Evolutionary conservation across 2,888 invertebrate species (phyloP), one percentile per base, ranked within the genome.

Genomic region (Sinelater perroti): DNA sequence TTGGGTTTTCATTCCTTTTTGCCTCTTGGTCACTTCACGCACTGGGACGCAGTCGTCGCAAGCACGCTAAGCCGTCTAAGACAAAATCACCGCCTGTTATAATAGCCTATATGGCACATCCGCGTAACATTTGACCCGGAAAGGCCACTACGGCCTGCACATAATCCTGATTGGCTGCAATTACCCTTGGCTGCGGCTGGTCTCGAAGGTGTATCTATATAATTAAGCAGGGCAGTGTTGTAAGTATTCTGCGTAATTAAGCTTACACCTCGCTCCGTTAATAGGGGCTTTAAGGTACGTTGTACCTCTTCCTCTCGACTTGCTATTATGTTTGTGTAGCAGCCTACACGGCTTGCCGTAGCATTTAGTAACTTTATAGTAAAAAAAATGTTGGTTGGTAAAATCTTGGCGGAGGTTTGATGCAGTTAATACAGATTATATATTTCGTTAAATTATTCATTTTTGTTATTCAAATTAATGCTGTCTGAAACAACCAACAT

Each of bases 91-190:
- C 16, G 42, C 16, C 42, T 16, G 42, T 33, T 52, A 52, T 52
- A 52, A 51, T 42, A 33, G 42, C 31, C 33, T 51, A 42, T 42
- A 51, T 51, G 40, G 52, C 33, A 42, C 52, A 52, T 44, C 21
- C 6, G 31, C 21, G 51, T 42, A 51, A 42, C 52, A 52, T 52
- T 42, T 31, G 52, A 33, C 52, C 24, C 52, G 16, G 42, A 52
- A 52, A 52, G 52, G 33, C 52, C 33, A 31, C 52, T 42, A 33
- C 44, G 18, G 42, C 40, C 56, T 38, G 58, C 55, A 50, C 54
- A 63, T 63, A 65, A 63, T 61, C 63, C 57, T 65, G 62, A 65
- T 65, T 65, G 62, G 61, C 57, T 57, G 59, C 61, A 63, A 65
- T 65, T 65, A 61, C 61, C 50, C 38, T 36, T 50, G 49, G 50